Evolutionary conservation across 2,113 vertebrate genomes (phyloP), one percentile per base, ranked within the genome.

Genomic region (Sardina pilchardus): DNA sequence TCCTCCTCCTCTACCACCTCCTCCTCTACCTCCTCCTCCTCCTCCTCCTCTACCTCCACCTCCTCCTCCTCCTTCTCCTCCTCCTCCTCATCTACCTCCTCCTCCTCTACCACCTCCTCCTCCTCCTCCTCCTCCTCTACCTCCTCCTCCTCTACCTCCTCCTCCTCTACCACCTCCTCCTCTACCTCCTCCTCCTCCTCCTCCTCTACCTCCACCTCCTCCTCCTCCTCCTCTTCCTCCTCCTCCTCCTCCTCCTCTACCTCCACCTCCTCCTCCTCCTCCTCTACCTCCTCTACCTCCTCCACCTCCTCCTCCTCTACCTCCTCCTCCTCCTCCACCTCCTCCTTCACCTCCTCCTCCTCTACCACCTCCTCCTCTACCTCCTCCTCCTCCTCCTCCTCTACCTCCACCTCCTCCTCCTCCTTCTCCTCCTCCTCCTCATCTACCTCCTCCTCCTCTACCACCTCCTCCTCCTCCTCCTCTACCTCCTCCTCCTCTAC

Each of bases 401-500:
- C 5, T 36, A 81, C 67, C 83, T 81, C 81, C 59, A 30, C 26
- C 63, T 45, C 82, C 48, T 43, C 44, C 80, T 47, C 45, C 84
- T 84, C 86, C 48, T 75, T 2, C 43, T n/a, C 34, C 44, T 47
- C 45, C 24, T 44, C 26, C 7, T 17, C 48, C 24, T n/a, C n/a
- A n/a, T n/a, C n/a, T 36, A 81, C 67, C 83, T 81, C 81, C 59
- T 30, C 26, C 63, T 45, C 82, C 48, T 43, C 44, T 56, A 67
- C 45, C 84, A 84, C 86, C 48, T 75, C 6, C 43, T n/a, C 34
- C 44, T 47, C 45, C 24, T 44, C 26, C 7, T 17, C 48, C 24
- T n/a, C n/a, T n/a, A n/a, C n/a, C n/a, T n/a, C n/a, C 63, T 45
- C 82, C 48, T 43, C 44, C 80, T 47, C 45, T 81, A 84, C 86